Evolutionary conservation across 1,140 invertebrate genomes (phyloP), one percentile per base, ranked within the genome.

Genomic region (Aphaenogaster ashmeadi): DNA sequence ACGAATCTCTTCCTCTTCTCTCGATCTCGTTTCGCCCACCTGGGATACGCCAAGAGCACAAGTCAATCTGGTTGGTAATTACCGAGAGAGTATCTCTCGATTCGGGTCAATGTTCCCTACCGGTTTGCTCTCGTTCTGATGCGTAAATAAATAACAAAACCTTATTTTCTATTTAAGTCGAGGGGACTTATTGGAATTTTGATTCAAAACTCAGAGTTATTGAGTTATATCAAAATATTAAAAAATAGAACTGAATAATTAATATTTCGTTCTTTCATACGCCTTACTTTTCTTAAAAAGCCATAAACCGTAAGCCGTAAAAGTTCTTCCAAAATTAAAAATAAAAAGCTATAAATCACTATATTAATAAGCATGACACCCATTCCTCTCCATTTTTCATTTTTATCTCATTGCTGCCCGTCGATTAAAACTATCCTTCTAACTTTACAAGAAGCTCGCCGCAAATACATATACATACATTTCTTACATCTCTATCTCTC

Each of bases 91-190:
- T 77, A 78, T 72, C 71, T 77, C 74, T 50, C 47, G 27, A 62
- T 64, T 86, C 36, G n/a, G 15, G 11, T 50, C n/a, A 18, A 56
- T 52, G 44, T 41, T 33, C 9, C 18, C 50, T 69, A 36, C n/a
- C 64, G 11, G 21, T 44, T 54, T 56, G 38, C 9, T 67, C 21
- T 81, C n/a, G 6, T 69, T 56, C 21, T 41, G 36, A 71, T 71
- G 66, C 64, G 11, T 81, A 81, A 81, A 81, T 54, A 80, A 69
- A 69, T 71, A 36, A n/a, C 9, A 44, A 36, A 81, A 71, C 18
- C 15, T 71, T 44, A 13, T 81, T 44, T 71, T 71, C 15, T 33
- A 11, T 44, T 81, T 56, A 81, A 81, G 3, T 81, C 38, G 8
- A 56, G 27, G 9, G 7, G 1, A n/a, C 2, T 71, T 58, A 54